These are phyloP conservation scores for Tapirus indicus DNA, from an alignment of 2,797 vertebrate genomes.

Conservation along the genomic window DNA sequence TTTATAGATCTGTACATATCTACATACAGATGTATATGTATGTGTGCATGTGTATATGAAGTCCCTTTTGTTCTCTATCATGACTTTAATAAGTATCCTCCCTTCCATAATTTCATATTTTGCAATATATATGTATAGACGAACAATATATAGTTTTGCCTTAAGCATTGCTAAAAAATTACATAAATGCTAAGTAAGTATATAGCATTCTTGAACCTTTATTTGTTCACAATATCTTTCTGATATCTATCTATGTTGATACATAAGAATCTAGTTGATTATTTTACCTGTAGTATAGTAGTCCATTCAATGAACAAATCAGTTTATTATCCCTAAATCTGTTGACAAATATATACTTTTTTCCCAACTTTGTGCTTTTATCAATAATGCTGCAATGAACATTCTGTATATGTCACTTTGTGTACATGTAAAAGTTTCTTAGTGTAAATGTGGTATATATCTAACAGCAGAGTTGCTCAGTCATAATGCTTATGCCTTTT, in stretches of 20 bases:
- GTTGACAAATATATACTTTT: not conserved
- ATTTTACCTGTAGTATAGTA: not conserved
- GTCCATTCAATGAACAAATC: not conserved
- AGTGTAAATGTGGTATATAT: not conserved
- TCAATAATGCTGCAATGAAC: not conserved
- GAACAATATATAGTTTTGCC: not conserved
- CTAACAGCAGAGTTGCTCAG: not conserved
- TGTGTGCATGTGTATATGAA: not conserved
- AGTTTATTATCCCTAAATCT: not conserved
- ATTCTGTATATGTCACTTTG: not conserved
- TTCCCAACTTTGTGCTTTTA: not conserved
- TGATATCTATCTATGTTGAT: not conserved
- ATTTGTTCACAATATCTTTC: not conserved
- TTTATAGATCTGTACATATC: not conserved
- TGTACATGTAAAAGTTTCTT: not conserved
- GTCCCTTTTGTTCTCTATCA: not conserved
- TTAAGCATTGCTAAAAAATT: not conserved
- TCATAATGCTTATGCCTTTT: not conserved
- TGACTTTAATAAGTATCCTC: slow-evolving; percentile 6
- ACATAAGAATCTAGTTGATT: not conserved
- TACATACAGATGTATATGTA: not conserved
- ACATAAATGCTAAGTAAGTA: not conserved
- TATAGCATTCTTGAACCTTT: not conserved
- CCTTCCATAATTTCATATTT: not conserved
- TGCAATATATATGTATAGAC: not conserved